phyloP scores from a whole-genome alignment of 2,888 invertebrate species.

The Caenorhabditis becei region DNA sequence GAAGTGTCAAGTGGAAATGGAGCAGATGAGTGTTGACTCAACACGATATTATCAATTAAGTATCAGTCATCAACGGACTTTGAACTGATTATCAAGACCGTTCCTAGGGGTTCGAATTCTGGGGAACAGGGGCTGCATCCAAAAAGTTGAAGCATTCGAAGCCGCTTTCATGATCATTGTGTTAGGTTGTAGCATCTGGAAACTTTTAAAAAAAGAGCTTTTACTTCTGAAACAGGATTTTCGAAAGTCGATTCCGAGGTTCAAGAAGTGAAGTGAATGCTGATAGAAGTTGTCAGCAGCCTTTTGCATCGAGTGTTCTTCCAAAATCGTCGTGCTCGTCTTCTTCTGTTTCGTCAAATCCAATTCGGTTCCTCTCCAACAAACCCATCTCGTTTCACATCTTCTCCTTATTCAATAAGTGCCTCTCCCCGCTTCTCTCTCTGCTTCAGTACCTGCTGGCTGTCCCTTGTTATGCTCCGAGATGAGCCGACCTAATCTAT shows the following conservation, averaged over 20 bases:
- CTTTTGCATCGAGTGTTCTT: no score
- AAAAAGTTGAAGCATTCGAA: no score
- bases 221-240: no score
- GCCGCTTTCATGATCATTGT: no score
- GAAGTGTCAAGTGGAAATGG: conserved; percentile 60
- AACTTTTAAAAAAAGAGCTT: no score
- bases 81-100: conserved; percentile 3
- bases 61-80: background rate
- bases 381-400: conserved; percentile 27
- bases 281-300: no score
- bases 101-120: no score
- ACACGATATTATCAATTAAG: conserved; percentile 35
- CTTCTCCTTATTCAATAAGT: conserved; percentile 44
- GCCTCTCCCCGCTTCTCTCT: conserved; percentile 10
- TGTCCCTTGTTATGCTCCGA: conserved; percentile 25
- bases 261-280: no score
- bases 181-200: no score
- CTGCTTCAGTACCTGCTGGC: conserved; percentile 41
- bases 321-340: no score
- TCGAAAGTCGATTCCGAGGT: no score
- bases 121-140: no score
- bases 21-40: conserved; percentile 51
- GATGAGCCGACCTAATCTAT: conserved; percentile 52
- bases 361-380: conserved; percentile 8
- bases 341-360: conserved; percentile 9